Conservation (phyloP, 2,888 invertebrate species). For the Meiosimyza platycephala region DNA sequence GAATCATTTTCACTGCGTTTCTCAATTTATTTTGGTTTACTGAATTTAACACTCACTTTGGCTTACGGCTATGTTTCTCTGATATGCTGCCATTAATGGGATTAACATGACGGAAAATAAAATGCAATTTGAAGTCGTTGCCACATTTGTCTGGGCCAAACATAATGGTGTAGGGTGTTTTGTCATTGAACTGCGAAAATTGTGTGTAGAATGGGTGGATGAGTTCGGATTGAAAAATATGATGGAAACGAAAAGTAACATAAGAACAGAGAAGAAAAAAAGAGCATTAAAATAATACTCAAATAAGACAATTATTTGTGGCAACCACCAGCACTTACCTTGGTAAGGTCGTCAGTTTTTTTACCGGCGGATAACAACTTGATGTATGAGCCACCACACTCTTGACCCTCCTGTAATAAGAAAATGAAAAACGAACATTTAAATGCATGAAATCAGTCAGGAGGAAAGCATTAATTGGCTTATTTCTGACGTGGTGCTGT, state of each 20-base stretch:
- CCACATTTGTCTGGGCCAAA: conserved; percentile 99
- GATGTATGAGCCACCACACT: conserved; percentile 98
- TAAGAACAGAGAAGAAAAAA: neutral
- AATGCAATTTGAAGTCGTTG: conserved; percentile 90
- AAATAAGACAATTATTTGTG: neutral
- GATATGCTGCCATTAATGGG: conserved; percentile 89
- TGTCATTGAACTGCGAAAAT: conserved; percentile 82
- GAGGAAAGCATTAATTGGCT: conserved; percentile 10
- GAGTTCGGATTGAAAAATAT: conserved; percentile 33
- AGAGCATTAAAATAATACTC: neutral
- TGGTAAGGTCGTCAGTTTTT: conserved; percentile 77
- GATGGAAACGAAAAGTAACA: conserved; percentile 6
- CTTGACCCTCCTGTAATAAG: conserved; percentile 85
- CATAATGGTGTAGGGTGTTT: conserved; percentile 98
- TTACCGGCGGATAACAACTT: conserved; percentile 86
- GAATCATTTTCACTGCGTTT: neutral
- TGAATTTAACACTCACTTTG: conserved; percentile 70
- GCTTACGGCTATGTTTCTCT: conserved; percentile 97
- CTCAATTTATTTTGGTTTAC: conserved; percentile 6
- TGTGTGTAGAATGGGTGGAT: neutral
- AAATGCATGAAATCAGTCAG: conserved; percentile 8
- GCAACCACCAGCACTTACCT: conserved; percentile 58
- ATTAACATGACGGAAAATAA: conserved; percentile 95
- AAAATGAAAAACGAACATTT: conserved; percentile 21
- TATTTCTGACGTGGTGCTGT: neutral